Percentiles rank a stretch among this genome's conserved stretches.
Conservation (phyloP, 2,888 invertebrate species). For the Allolobophora icterica region DNA sequence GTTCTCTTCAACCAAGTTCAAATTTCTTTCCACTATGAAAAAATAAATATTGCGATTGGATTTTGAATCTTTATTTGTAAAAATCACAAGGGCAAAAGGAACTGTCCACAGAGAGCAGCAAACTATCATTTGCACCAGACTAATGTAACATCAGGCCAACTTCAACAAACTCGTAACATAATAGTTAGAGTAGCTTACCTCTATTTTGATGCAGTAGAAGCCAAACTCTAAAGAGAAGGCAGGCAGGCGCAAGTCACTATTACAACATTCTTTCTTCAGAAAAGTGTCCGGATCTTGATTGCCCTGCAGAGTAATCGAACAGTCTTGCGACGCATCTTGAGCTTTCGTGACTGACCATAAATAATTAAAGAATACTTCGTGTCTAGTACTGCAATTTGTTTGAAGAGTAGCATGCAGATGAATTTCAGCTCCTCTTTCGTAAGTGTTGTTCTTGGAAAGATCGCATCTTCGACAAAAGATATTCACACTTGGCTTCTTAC, state of each 20-base stretch:
- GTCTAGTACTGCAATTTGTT: neutral
- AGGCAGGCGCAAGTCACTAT: neutral
- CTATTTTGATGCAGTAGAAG: neutral
- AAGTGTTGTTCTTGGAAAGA: conserved; percentile 6
- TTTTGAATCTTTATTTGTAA: neutral
- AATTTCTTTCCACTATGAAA: too few species aligned
- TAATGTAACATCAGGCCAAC: neutral
- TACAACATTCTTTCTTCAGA: conserved; percentile 2
- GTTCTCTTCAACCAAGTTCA: too few species aligned
- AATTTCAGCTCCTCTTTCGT: neutral
- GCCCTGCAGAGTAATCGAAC: neutral
- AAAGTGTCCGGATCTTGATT: neutral
- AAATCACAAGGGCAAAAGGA: neutral
- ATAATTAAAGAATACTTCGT: neutral
- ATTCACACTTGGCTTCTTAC: neutral
- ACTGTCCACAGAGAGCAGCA: neutral
- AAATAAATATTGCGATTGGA: too few species aligned
- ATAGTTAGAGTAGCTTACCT: neutral
- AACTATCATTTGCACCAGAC: neutral
- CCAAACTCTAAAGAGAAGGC: neutral
- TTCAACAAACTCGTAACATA: neutral
- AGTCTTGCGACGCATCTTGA: neutral
- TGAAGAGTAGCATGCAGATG: neutral
- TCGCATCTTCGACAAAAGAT: neutral
- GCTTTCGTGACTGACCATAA: neutral